Conservation (phyloP, 2,797 vertebrate genomes). For the Salmo trutta region DNA sequence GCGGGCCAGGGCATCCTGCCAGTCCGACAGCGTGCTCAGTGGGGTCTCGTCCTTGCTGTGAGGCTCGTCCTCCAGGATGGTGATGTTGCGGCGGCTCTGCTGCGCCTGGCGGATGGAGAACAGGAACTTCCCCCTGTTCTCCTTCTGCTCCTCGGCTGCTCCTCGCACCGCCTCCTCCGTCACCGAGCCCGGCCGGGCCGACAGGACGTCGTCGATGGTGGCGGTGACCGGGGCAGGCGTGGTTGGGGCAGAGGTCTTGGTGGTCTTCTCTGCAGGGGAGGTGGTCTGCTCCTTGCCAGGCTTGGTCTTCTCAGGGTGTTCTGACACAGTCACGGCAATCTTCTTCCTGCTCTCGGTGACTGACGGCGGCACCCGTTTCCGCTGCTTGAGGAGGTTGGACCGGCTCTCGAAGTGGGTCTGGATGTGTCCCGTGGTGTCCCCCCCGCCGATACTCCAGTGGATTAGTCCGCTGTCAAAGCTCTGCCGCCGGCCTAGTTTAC, state of each 20-base stretch:
- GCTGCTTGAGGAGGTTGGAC: constrained; percentile 76
- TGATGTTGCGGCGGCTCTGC: constrained; percentile 84
- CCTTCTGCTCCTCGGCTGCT: constrained; percentile 74
- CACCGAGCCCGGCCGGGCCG: constrained; percentile 83
- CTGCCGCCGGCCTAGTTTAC: constrained; percentile 88
- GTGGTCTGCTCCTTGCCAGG: constrained; percentile 16
- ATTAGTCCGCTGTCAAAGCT: constrained; percentile 94
- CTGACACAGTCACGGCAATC: constrained; percentile 23
- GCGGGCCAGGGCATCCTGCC: constrained; percentile 94
- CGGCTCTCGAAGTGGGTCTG: constrained; percentile 97
- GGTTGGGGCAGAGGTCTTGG: constrained; percentile 18
- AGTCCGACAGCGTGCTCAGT: constrained; percentile 90
- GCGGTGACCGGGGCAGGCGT: constrained; percentile 76
- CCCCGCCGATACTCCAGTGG: constrained; percentile 97
- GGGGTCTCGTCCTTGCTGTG: constrained; percentile 97
- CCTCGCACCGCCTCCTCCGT: constrained; percentile 85
- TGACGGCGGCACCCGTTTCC: constrained; percentile 70
- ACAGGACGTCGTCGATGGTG: constrained; percentile 89
- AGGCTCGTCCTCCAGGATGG: constrained; percentile 95
- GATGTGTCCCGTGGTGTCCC: constrained; percentile 97
- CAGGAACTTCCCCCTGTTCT: constrained; percentile 84
- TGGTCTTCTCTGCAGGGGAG: background rate
- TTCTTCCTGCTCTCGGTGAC: constrained; percentile 62
- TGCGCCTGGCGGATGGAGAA: constrained; percentile 84
- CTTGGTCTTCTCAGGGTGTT: constrained; percentile 52